Conservation (phyloP, 2,113 vertebrate species). For the Gnathonemus longibarbis region DNA sequence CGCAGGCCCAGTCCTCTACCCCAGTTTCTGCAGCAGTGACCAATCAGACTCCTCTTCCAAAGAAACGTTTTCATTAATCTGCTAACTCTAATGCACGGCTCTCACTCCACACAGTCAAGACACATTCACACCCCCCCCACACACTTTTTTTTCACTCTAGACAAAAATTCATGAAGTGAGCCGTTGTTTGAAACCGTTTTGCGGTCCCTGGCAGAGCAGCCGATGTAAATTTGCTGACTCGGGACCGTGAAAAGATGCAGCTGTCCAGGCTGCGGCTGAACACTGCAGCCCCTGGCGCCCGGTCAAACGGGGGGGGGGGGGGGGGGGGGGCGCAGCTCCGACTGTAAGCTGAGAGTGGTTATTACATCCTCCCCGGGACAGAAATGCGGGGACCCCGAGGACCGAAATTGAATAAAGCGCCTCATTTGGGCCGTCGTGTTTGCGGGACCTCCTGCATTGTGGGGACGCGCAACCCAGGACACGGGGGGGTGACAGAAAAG, state of each 20-base stretch:
- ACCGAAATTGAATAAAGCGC: constrained; percentile 26
- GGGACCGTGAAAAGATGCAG: constrained; percentile 80
- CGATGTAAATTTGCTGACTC: constrained; percentile 82
- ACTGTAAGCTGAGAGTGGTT: constrained; percentile 66
- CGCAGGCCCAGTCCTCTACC: constrained; percentile 71
- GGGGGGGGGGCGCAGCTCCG: constrained; percentile 41
- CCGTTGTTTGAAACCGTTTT: constrained; percentile 82
- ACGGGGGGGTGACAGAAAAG: constrained; percentile 25
- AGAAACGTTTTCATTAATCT: constrained; percentile 85
- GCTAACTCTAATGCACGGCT: constrained; percentile 62
- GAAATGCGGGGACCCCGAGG: constrained; percentile 9
- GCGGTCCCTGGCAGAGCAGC: constrained; percentile 78
- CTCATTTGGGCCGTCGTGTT: constrained; percentile 40
- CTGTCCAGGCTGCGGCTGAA: constrained; percentile 68
- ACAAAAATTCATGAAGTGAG: constrained; percentile 75
- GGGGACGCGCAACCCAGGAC: constrained; percentile 46
- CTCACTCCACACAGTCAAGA: constrained; percentile 66
- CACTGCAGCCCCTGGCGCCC: constrained; percentile 63
- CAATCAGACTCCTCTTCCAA: constrained; percentile 75
- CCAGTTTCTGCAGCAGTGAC: constrained; percentile 67
- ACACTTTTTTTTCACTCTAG: constrained; percentile 32
- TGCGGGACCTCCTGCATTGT: constrained; percentile 48
- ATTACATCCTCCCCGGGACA: constrained; percentile 52
- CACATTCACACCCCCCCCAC: constrained; percentile 40
- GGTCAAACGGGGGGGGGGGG: constrained; percentile 49